Conservation (phyloP, 2,888 invertebrate species). For the Erpobdella octoculata region DNA sequence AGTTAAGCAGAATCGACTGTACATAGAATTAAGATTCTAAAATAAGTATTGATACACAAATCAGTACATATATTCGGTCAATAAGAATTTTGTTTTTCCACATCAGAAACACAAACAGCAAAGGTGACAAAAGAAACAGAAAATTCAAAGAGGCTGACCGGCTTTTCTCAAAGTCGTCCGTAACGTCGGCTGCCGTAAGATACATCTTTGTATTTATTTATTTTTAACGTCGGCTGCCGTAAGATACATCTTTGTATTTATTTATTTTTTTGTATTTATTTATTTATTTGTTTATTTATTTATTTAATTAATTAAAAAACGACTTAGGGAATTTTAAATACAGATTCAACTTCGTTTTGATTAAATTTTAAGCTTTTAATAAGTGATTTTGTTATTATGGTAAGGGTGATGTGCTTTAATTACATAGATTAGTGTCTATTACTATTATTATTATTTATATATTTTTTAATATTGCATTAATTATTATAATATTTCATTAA, state of each 20-base stretch:
- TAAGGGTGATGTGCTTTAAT: too few relatives aligned
- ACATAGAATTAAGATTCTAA: too few relatives aligned
- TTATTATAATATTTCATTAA: slow-evolving; percentile 8
- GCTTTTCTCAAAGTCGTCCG: slow-evolving; percentile 91
- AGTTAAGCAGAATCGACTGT: too few relatives aligned
- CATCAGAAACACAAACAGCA: slow-evolving; percentile 78
- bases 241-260: not conserved
- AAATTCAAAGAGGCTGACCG: slow-evolving; percentile 96
- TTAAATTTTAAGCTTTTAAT: too few relatives aligned
- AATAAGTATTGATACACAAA: too few relatives aligned
- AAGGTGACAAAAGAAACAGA: slow-evolving; percentile 87
- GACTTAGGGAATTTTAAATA: too few relatives aligned
- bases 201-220: not conserved
- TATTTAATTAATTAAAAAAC: too few relatives aligned
- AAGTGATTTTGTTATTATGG: too few relatives aligned
- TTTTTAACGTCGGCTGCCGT: not conserved
- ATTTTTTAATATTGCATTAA: slow-evolving; percentile 11
- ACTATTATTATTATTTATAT: not conserved
- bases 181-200: slow-evolving; percentile 60
- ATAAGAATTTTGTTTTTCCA: not conserved
- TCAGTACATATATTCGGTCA: too few relatives aligned
- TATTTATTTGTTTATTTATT: slow-evolving; percentile 10
- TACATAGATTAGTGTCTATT: slow-evolving; percentile 14
- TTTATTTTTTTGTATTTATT: not conserved
- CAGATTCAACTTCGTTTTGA: too few relatives aligned